A percentile compares a stretch with the other conserved stretches of the same genome.
Conservation (phyloP, 2,888 invertebrate genomes). For the Harmothoe impar region DNA sequence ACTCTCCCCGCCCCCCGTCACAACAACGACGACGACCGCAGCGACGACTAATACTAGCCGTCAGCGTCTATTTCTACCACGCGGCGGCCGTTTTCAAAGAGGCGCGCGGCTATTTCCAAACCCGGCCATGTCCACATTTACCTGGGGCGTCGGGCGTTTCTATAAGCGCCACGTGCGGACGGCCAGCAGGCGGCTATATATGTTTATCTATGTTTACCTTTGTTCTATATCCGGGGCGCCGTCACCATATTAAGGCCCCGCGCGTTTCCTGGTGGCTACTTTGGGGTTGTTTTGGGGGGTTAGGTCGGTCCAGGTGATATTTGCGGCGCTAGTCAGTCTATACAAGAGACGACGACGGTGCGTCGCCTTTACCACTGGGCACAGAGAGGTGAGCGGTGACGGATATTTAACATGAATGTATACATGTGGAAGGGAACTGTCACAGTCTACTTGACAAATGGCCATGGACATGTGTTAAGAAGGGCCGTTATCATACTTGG, state of each 20-base stretch:
- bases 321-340: not conserved
- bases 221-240: conserved; percentile 41
- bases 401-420: too few species aligned
- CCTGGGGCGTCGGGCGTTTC: not conserved
- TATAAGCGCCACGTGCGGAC: conserved; percentile 4
- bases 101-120: not conserved
- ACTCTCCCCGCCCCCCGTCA: not conserved
- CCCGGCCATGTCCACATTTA: not conserved
- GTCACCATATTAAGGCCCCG: not conserved
- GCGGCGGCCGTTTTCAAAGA: not conserved
- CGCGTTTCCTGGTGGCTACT: conserved; percentile 8
- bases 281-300: not conserved
- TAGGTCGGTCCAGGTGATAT: not conserved
- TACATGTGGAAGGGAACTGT: too few species aligned
- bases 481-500: too few species aligned
- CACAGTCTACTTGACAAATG: too few species aligned
- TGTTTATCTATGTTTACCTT: conserved; percentile 36
- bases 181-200: not conserved
- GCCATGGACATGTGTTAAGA: too few species aligned
- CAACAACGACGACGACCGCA: too few species aligned
- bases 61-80: not conserved
- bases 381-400: too few species aligned
- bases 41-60: not conserved
- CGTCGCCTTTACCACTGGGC: too few species aligned
- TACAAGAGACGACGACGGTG: not conserved